Conservation (phyloP, 1,140 invertebrate genomes). For the Tetramorium simillimum region DNA sequence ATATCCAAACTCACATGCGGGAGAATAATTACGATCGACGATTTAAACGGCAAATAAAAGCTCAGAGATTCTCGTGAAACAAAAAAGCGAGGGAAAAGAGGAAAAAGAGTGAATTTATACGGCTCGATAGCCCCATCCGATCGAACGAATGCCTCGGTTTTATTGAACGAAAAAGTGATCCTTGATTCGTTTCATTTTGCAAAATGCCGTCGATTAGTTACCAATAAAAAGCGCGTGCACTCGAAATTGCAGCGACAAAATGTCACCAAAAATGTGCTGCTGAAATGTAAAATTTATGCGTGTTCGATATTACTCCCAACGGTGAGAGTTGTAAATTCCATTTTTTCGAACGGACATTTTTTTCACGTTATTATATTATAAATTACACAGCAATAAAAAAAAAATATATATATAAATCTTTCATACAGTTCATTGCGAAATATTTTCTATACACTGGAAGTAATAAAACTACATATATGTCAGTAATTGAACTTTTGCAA, state of each 20-base stretch:
- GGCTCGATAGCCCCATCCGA: constrained; percentile 5
- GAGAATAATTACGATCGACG: constrained; percentile 40
- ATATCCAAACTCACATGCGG: not conserved
- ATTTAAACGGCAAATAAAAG: constrained; percentile 52
- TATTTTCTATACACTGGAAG: not conserved
- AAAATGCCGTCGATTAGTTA: constrained; percentile 21
- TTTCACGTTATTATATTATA: not conserved
- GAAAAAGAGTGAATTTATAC: constrained; percentile 35
- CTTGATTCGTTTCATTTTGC: constrained; percentile 35
- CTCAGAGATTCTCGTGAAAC: not conserved
- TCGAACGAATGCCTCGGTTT: constrained; percentile 18
- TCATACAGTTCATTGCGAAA: not conserved
- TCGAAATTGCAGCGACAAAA: constrained; percentile 15
- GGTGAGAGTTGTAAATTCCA: not conserved
- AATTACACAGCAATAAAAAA: not conserved
- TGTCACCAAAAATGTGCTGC: not conserved
- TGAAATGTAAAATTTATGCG: not conserved
- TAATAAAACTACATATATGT: not conserved
- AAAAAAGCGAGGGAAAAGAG: constrained; percentile 10
- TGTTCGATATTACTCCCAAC: not conserved
- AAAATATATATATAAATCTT: not conserved
- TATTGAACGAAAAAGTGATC: constrained; percentile 61
- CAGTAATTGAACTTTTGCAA: not conserved
- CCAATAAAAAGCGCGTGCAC: constrained; percentile 52
- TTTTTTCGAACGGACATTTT: not conserved